Percentiles rank a stretch among this genome's conserved stretches.
Conservation (phyloP, 2,888 invertebrate genomes). For the Mimachlamys varia region DNA sequence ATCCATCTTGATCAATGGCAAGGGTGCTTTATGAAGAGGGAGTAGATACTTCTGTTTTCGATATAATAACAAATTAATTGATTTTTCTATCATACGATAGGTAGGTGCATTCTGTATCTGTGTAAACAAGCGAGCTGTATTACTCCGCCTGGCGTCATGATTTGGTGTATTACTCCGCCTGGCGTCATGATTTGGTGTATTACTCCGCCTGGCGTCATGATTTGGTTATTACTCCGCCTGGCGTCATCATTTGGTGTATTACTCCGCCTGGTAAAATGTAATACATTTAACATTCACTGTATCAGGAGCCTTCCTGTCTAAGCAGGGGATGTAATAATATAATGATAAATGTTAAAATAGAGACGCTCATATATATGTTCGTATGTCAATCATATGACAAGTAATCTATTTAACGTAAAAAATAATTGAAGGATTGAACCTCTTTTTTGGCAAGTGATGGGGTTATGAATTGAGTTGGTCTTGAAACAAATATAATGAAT, state of each 20-base stretch:
- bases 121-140: background rate
- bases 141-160: background rate
- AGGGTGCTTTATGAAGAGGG: background rate
- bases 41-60: background rate
- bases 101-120: background rate
- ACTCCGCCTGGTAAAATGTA: background rate
- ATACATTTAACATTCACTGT: too few relatives aligned
- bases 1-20: conserved; percentile 15
- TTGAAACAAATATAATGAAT: too few relatives aligned
- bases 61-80: conserved; percentile 2
- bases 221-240: background rate
- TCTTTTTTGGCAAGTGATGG: too few relatives aligned
- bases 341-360: too few relatives aligned
- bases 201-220: background rate
- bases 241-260: background rate
- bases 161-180: background rate
- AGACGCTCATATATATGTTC: too few relatives aligned
- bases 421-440: too few relatives aligned
- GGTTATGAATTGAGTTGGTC: too few relatives aligned
- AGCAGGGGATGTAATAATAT: too few relatives aligned
- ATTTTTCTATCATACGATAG: background rate
- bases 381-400: too few relatives aligned
- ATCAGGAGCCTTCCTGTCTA: too few relatives aligned
- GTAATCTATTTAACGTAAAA: too few relatives aligned
- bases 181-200: background rate